Evolutionary conservation across 2,888 invertebrate genomes (phyloP).

Genomic region (Polyommatus icarus): DNA sequence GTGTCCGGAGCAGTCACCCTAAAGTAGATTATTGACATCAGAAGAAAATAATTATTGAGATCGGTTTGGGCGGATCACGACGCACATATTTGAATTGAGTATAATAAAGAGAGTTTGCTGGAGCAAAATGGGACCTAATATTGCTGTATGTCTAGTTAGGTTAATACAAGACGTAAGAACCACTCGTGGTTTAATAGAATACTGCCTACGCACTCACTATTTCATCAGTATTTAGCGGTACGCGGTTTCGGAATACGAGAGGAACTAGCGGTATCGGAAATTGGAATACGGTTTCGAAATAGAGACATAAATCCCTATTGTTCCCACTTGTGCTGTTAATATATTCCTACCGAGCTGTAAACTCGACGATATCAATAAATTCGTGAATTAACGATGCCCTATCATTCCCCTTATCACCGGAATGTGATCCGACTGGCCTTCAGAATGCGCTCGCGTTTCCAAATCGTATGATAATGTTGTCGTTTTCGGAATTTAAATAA

Average conservation of each 20-base stretch:
- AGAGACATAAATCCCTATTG: constrained; percentile 20
- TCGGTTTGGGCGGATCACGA: no score
- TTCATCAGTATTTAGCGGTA: not conserved
- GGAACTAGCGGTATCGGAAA: not conserved
- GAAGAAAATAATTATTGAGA: no score
- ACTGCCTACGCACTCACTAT: not conserved
- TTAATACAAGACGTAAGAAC: not conserved
- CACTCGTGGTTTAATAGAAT: not conserved
- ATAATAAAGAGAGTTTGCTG: no score
- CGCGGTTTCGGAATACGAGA: not conserved
- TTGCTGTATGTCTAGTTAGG: not conserved
- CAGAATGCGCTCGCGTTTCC: constrained; percentile 26
- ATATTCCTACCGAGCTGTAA: constrained; percentile 8
- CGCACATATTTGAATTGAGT: no score
- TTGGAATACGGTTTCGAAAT: not conserved
- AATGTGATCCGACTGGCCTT: constrained; percentile 31
- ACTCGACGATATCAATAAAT: constrained; percentile 13
- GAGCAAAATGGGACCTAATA: no score
- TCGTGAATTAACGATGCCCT: constrained; percentile 20
- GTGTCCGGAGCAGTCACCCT: constrained; percentile 63
- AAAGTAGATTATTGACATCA: not conserved
- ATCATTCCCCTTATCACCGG: constrained; percentile 28
- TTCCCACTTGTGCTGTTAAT: not conserved
- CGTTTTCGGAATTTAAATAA: not conserved
- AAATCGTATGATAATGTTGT: not conserved